These are phyloP conservation scores for Epistrophe grossulariae DNA, from an alignment of 2,888 invertebrate genomes.

Conservation along the genomic window DNA sequence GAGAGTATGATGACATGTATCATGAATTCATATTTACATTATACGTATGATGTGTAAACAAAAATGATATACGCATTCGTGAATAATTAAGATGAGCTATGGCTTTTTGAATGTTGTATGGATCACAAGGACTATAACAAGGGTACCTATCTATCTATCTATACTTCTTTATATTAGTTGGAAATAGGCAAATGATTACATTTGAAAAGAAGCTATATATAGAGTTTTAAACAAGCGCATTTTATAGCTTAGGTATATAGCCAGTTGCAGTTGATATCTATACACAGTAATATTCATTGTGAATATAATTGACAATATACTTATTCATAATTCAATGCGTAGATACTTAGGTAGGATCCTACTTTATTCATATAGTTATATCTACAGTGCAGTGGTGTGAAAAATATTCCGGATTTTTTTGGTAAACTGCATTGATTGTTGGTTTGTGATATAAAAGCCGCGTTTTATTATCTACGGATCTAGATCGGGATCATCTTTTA, in stretches of 20 bases:
- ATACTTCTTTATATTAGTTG: background rate
- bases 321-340: no score
- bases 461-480: no score
- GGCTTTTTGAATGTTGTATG: constrained; percentile 41
- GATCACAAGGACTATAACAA: background rate
- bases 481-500: no score
- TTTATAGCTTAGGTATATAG: background rate
- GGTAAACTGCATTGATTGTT: no score
- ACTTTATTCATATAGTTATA: no score
- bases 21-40: constrained; percentile 70
- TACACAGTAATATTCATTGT: background rate
- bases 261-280: background rate
- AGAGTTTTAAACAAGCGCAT: constrained; percentile 26
- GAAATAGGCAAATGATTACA: constrained; percentile 27
- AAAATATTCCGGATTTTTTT: no score
- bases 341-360: no score
- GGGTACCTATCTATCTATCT: background rate
- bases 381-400: no score
- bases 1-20: constrained; percentile 60
- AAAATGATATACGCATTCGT: constrained; percentile 71
- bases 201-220: constrained; percentile 20
- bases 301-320: constrained; percentile 6
- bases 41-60: constrained; percentile 64
- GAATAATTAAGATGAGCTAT: constrained; percentile 71
- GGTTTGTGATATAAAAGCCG: no score